Base-by-base conservation (phyloP, 2,113 vertebrate species). In the Cottus gobio region DNA sequence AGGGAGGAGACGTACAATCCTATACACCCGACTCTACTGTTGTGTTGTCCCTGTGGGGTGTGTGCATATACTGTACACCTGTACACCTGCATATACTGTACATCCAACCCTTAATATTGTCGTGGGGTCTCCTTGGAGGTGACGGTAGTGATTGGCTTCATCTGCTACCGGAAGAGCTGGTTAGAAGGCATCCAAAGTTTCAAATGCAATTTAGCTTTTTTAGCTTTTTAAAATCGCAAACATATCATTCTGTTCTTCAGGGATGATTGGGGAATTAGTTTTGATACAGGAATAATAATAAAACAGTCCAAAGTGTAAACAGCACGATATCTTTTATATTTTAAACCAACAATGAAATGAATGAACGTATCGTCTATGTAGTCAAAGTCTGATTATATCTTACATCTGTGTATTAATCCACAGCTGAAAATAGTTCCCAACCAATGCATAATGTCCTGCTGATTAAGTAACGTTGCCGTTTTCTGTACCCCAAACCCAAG, bases 1-100 rank as follows among this genome's bases (percentile, higher is more conserved):
- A 92, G 87, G 85, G 87, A 85, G 50, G 71, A 91, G 76, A 86
- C 84, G 52, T 75, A 78, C 74, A 83, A 83, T 75, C 68, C 78
- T 88, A 70, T 86, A 86, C 88, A 84, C 89, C 70, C 69, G 82
- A 48, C 82, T 80, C 71, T 22, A 22, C 67, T 62, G 44, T 61
- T 64, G 54, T 76, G 68, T 70, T 13, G 54, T 50, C 62, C 31
- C 63, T 56, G 39, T 69, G 52, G 70, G 37, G 48, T 20, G 48
- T 76, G 30, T 48, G 68, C 62, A 58, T 67, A 12, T 66, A 57
- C 26, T 63, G 22, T 61, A 63, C 31, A 30, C 24, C n/a, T n/a
- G n/a, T n/a, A n/a, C n/a, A n/a, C n/a, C n/a, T 48, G 68, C 62
- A 58, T 67, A 12, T 66, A 57, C 26, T 63, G 22, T 61, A 63